Percentiles rank a stretch among this genome's conserved stretches.
Evolutionary conservation across 1,140 invertebrate species (phyloP).

Genomic region (Sycophaga agraensis): DNA sequence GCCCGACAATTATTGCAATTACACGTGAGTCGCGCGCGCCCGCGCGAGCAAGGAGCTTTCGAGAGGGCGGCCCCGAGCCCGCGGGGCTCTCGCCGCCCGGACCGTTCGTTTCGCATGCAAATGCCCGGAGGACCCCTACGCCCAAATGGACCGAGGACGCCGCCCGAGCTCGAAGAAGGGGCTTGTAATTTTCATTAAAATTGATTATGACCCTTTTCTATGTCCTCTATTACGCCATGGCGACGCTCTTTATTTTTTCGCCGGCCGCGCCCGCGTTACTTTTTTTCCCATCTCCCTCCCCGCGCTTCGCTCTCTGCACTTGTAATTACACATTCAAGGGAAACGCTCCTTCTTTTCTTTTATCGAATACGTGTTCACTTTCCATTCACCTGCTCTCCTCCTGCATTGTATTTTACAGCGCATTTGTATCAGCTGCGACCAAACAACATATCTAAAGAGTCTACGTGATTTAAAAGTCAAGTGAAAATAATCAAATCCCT

Average conservation of each 20-base stretch:
- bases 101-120: slow-evolving; percentile 45
- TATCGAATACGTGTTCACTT: too few relatives aligned
- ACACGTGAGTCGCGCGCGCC: slow-evolving; percentile 41
- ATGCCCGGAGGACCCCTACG: slow-evolving; percentile 33
- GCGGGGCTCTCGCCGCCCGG: neutral
- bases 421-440: too few relatives aligned
- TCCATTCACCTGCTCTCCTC: too few relatives aligned
- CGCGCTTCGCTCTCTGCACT: too few relatives aligned
- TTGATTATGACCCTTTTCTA: slow-evolving; percentile 4
- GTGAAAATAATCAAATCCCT: too few relatives aligned
- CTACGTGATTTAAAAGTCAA: too few relatives aligned
- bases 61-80: neutral
- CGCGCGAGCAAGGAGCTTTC: slow-evolving; percentile 31
- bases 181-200: slow-evolving; percentile 20
- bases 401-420: too few relatives aligned
- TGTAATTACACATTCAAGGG: slow-evolving; percentile 1
- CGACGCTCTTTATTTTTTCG: neutral
- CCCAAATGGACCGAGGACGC: neutral
- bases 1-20: slow-evolving; percentile 56
- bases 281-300: too few relatives aligned
- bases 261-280: neutral
- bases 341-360: too few relatives aligned
- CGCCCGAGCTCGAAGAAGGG: neutral
- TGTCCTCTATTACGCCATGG: too few relatives aligned
- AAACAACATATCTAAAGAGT: too few relatives aligned